Evolutionary conservation across 2,888 invertebrate species (phyloP), one percentile per base, ranked within the genome.

Genomic region (Drosophila helvetica): DNA sequence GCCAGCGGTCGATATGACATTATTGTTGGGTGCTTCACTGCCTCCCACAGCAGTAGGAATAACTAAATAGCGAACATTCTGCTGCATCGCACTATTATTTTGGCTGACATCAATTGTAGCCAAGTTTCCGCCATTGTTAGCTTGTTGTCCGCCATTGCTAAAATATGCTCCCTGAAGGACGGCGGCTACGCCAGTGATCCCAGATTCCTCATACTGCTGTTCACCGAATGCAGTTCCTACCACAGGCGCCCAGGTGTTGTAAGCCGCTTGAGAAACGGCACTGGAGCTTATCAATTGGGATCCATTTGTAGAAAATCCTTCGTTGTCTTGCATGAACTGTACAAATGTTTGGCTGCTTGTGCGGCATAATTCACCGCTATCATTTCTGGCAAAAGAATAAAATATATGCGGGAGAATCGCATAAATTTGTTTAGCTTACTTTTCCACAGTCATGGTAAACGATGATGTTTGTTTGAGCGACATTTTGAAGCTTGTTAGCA

Each of bases 401-500:
- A 8, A 2, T 3, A 12, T 18, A 25, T 2, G 10, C 12, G 17
- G 19, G 17, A 9, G 1, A 10, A 15, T 15, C 22, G 0, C 10
- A 15, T 3, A 0, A 25, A 18, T 0, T 7, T 9, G 53, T 71
- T 54, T 0, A 12, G 9, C 71, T 71, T 54, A 71, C 70, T 71
- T 47, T n/a, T 64, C 53, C 17, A 70, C 22, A 30, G 27, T 43
- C 47, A 63, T 25, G 27, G 33, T 56, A 7, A 57, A 30, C 17
- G 70, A 70, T 1, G 69, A 46, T 7, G 52, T 15, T 42, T 12
- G 1, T 12, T 61, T 25, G 3, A 63, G 38, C 7, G 63, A 33
- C 70, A 71, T 68, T 2, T 15, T 50, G 9, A 15, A 9, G 3
- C 8, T 12, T 1, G 8, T 6, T 1, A 33, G 3, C 4, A 22